Evolutionary conservation across 2,797 vertebrate genomes (phyloP), one percentile per base, ranked within the genome.

Genomic region (Sebastes glaucus): DNA sequence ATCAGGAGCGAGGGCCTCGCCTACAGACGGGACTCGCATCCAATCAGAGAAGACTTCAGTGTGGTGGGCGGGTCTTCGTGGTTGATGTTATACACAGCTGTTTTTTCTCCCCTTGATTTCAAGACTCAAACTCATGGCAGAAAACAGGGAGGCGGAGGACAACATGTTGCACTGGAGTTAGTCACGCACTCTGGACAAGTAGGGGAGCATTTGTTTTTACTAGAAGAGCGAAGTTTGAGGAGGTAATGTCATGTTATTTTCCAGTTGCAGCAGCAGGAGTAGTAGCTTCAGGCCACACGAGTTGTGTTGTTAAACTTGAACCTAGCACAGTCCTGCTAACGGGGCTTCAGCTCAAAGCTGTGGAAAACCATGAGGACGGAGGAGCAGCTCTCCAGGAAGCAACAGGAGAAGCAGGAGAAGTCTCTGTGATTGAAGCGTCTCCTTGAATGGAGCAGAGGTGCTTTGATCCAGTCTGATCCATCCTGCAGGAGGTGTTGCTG

Each of bases 31-130:
- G 3, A 1, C 1, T 14, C 0, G 0, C 11, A 73, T 35, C 95
- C 93, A 96, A 95, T 95, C 72, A 77, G n/a, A 65, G 28, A 1
- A n/a, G 52, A 9, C 0, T 74, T 71, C 38, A 4, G 14, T 30
- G 23, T 0, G 14, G 28, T 74, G 86, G 94, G 92, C 57, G 38
- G 83, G 74, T 52, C 65, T 75, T n/a, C 49, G 49, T 49, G 20
- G 87, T 90, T 92, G 92, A 92, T 89, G 87, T 92, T 90, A 85
- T 80, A 86, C 84, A 91, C 94, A 94, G 94, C 94, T 93, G 94
- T 89, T 90, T 90, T 52, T 89, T 86, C 69, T 35, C 71, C 80
- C 90, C 63, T 49, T 49, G 72, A 83, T 87, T 91, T 86, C 46
- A 56, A 81, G 62, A 79, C 80, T 87, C 35, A 42, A 6, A 42